Conservation (phyloP, 2,113 vertebrate genomes). For the Trichechus manatus region DNA sequence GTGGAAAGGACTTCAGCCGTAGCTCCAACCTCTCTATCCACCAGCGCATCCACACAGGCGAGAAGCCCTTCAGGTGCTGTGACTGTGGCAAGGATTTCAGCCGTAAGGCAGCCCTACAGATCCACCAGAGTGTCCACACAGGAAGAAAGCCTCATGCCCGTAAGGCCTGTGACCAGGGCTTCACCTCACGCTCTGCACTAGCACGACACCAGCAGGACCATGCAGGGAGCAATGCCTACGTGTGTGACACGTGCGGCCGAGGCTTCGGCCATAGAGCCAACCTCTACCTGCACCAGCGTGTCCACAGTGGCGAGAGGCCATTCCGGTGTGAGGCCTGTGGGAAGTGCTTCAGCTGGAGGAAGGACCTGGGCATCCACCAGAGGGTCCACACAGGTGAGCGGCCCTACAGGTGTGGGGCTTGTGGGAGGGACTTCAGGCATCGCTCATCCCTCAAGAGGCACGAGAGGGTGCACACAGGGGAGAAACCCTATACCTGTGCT, state of each 20-base stretch:
- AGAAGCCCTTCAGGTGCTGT: background rate
- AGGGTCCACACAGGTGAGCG: background rate
- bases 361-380: slow-evolving; percentile 25
- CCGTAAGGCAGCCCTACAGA: background rate
- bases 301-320: background rate
- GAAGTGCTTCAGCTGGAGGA: background rate
- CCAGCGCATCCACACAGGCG: too few species aligned
- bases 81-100: background rate
- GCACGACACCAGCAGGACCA: background rate
- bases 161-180: background rate
- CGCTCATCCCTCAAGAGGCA: background rate
- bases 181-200: background rate
- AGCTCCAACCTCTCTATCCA: too few species aligned
- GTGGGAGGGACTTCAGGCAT: background rate
- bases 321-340: background rate
- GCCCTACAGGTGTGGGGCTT: background rate
- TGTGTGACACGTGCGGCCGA: background rate
- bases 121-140: background rate
- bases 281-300: background rate
- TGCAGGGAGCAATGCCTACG: background rate
- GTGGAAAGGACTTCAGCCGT: too few species aligned
- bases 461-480: background rate
- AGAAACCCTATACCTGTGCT: background rate
- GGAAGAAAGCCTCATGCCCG: background rate
- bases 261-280: slow-evolving; percentile 17